Conservation (phyloP, 1,140 invertebrate species). For the Listronotus bonariensis region DNA sequence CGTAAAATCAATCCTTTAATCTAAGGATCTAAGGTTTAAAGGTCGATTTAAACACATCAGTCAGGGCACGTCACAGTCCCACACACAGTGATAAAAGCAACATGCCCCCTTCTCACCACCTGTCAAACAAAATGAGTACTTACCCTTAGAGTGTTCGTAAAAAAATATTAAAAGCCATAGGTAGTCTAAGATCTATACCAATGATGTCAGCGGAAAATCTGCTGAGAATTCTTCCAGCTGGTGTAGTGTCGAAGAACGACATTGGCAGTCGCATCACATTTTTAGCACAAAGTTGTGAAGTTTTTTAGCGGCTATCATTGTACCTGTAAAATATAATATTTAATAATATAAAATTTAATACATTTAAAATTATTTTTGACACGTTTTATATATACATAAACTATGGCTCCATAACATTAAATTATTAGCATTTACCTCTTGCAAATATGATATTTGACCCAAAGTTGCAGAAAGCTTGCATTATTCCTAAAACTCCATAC, state of each 20-base stretch:
- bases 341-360: too few species aligned
- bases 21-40: too few species aligned
- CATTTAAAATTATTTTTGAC: too few species aligned
- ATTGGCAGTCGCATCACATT: constrained; percentile 68
- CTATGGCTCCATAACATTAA: background rate
- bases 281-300: constrained; percentile 67
- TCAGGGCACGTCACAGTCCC: too few species aligned
- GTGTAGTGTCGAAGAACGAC: constrained; percentile 76
- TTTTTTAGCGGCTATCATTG: constrained; percentile 60
- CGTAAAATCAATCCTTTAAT: too few species aligned
- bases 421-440: constrained; percentile 13
- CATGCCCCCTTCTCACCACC: too few species aligned
- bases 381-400: too few species aligned
- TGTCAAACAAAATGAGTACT: background rate
- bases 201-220: constrained; percentile 59
- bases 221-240: constrained; percentile 72
- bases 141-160: constrained; percentile 32
- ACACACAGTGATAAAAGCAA: too few species aligned
- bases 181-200: constrained; percentile 41
- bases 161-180: constrained; percentile 34
- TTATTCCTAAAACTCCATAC: constrained; percentile 82
- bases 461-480: constrained; percentile 62
- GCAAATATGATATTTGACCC: constrained; percentile 18
- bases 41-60: too few species aligned
- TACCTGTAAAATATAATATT: constrained; percentile 11